phyloP scores from a whole-genome alignment of 2,888 invertebrate species.

The Scaptomyza reducta region DNA sequence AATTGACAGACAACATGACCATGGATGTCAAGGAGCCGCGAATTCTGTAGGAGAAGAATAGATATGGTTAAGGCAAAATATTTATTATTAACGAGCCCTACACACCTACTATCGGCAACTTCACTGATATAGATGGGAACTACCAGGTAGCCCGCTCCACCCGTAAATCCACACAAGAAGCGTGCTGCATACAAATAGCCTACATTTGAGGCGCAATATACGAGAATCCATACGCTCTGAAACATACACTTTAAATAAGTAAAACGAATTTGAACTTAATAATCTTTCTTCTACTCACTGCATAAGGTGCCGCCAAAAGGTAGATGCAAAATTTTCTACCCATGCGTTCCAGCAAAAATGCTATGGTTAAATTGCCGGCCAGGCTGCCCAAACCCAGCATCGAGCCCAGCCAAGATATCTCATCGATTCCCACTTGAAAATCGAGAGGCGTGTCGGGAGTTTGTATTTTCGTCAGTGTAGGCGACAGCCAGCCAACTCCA shows the following conservation, averaged over 20 bases:
- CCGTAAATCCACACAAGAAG: conserved; percentile 78
- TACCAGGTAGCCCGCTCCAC: conserved; percentile 79
- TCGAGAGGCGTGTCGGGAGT: conserved; percentile 61
- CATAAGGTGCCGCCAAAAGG: conserved; percentile 74
- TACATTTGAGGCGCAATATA: conserved; percentile 75
- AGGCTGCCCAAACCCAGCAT: conserved; percentile 79
- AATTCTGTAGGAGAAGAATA: conserved; percentile 59
- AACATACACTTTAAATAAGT: neutral
- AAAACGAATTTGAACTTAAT: no score
- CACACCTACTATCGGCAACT: conserved; percentile 80
- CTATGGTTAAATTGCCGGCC: conserved; percentile 76
- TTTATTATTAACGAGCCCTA: neutral
- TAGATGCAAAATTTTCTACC: conserved; percentile 78
- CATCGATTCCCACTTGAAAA: conserved; percentile 63
- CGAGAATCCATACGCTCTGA: conserved; percentile 79
- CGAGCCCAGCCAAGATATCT: conserved; percentile 82
- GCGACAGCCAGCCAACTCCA: conserved; percentile 82
- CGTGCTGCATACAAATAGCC: conserved; percentile 78
- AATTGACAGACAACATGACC: conserved; percentile 77
- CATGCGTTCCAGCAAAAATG: conserved; percentile 67
- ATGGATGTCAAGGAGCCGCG: conserved; percentile 81
- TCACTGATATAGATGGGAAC: conserved; percentile 82
- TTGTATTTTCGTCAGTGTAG: conserved; percentile 76
- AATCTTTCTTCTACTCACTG: conserved; percentile 57
- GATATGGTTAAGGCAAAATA: no score